phyloP scores from a whole-genome alignment of 2,113 vertebrate species.

The Seriola aureovittata region DNA sequence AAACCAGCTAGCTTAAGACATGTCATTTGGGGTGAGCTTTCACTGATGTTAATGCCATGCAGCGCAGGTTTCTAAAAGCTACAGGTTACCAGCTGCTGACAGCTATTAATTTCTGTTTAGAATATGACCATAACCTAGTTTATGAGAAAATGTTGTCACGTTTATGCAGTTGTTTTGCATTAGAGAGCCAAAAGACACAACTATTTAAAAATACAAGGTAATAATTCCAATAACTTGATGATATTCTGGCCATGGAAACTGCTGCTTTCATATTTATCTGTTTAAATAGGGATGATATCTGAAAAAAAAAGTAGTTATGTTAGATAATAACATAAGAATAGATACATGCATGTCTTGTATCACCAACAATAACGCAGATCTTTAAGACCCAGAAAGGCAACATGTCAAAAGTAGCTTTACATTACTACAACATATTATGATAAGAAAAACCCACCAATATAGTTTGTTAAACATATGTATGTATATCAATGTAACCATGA shows the following conservation, averaged over 20 bases:
- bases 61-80: conserved; percentile 5
- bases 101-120: not conserved
- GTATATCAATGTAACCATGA: not conserved
- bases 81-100: not conserved
- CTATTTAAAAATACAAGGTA: not conserved
- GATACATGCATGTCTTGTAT: not conserved
- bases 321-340: too few species aligned
- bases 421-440: too few species aligned
- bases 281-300: not conserved
- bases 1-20: conserved; percentile 15
- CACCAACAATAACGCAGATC: not conserved
- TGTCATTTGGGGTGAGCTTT: not conserved
- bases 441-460: too few species aligned
- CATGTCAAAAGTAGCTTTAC: too few species aligned
- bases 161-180: not conserved
- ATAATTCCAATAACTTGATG: not conserved
- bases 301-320: not conserved
- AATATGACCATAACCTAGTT: not conserved
- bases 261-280: not conserved
- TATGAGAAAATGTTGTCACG: not conserved
- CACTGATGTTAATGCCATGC: not conserved
- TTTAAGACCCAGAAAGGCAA: not conserved
- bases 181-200: not conserved
- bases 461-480: not conserved
- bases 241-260: not conserved